Base-by-base conservation (phyloP, 2,888 invertebrate species). In the Sinotaia quadrata region DNA sequence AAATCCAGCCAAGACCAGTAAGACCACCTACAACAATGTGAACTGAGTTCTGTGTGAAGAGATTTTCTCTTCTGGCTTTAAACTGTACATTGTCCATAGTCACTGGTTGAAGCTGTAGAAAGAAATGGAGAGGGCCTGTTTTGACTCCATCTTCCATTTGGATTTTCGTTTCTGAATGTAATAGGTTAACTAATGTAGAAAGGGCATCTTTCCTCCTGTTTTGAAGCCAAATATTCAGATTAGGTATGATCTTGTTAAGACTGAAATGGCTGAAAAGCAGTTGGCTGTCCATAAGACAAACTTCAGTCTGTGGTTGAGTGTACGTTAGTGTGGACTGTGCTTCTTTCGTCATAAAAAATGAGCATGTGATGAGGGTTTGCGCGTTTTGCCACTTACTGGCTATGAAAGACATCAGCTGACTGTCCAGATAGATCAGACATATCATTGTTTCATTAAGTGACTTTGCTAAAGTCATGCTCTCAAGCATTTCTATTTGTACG, bases 1-100 rank as follows among this genome's bases (percentile, higher is more conserved):
- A 65, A 63, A 77, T 75, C 80, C 81, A 79, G n/a, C 81, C 81
- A 21, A 81, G 72, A 0, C 81, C 81, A 5, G 76, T 77, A 8
- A 78, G 54, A 1, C 80, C 81, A 15, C 81, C 81, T 24, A 77
- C 72, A 27, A 81, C 73, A 8, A 81, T 29, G 61, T 78, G 77
- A 10, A 61, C 61, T 3, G 67, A 72, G 33, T 71, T 62, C 65
- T 66, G 63, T 15, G 75, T 57, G 31, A 82, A 75, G 0, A 79
- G 37, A n/a, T 57, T 52, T 29, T 49, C 24, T 10, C 12, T 65
- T 18, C 29, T 41, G 5, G 37, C 36, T 1, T 34, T 27, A 4
- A 61, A 61, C 24, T n/a, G 15, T 10, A 49, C 18, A n/a, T 27
- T 56, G n/a, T 37, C 44, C 18, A 27, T 31, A 4, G 27, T 61